Percentiles rank a stretch among this genome's conserved stretches.
phyloP scores from a whole-genome alignment of 2,797 vertebrate genomes.

The Petrocephalus schoutedeni region DNA sequence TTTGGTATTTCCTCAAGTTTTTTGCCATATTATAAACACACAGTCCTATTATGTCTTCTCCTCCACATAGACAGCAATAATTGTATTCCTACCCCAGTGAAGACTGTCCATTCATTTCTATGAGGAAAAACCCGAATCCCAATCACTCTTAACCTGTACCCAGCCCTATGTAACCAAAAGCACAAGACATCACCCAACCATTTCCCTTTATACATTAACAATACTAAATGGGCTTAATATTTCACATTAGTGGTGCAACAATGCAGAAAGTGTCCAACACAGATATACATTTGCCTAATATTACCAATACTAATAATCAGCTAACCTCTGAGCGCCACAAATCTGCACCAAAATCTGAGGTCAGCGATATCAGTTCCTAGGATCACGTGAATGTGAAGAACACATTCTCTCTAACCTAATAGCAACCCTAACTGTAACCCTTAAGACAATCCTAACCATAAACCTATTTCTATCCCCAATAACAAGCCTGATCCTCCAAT shows the following conservation, averaged over 20 bases:
- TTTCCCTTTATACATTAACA: background rate
- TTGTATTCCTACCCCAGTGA: too few species aligned
- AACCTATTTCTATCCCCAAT: background rate
- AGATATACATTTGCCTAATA: background rate
- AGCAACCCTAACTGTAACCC: background rate
- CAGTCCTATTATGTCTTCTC: background rate
- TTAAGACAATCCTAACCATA: background rate
- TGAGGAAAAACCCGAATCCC: too few species aligned
- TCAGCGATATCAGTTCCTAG: background rate
- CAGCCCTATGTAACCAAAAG: too few species aligned
- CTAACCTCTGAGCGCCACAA: background rate
- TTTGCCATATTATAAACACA: background rate
- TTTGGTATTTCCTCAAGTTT: conserved; percentile 5
- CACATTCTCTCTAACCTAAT: background rate
- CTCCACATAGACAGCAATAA: background rate
- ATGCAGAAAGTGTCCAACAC: background rate
- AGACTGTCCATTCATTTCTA: too few species aligned
- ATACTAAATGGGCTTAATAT: background rate
- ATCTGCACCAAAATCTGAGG: background rate
- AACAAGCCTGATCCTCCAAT: background rate
- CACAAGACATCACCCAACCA: background rate
- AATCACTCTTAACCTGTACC: too few species aligned
- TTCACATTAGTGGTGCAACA: background rate
- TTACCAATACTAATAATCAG: background rate
- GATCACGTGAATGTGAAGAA: background rate